Evolutionary conservation across 37 sponge, comb jelly and placozoan species (phyloP), one percentile per base, ranked within the genome.

Genomic region (Spongia lamella): DNA sequence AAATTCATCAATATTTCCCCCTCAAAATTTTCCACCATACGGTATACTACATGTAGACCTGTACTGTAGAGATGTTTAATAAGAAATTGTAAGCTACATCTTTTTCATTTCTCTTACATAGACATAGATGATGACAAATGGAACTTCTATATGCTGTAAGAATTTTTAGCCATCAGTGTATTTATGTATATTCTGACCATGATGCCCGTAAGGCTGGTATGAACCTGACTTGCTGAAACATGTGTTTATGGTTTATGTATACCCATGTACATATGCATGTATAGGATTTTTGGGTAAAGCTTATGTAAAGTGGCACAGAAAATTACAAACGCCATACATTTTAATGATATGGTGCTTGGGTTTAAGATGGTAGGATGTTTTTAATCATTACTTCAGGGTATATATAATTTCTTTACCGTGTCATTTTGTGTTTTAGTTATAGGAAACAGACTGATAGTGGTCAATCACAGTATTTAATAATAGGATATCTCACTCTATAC

Each of bases 111-210:
- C 59, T 20, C 21, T 0, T 52, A 31, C 5, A 25, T 53, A 92
- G 93, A 92, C 79, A 63, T 52, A 49, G 92, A 92, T 50, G 92
- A 92, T 78, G 86, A 84, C 14, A 88, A 89, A 55, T 92, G 93
- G 93, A 40, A 34, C 19, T 89, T 73, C 56, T 92, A 88, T 64
- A 27, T 92, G 4, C n/a, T 88, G 92, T 92, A 50, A 87, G 87
- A 59, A 49, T 0, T 4, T 20, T 21, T n/a, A n/a, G n/a, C n/a
- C n/a, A n/a, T n/a, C n/a, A n/a, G n/a, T n/a, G n/a, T n/a, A n/a
- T n/a, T n/a, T n/a, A n/a, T n/a, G n/a, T n/a, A n/a, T n/a, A n/a
- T n/a, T n/a, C n/a, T n/a, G n/a, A n/a, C n/a, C n/a, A n/a, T n/a
- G n/a, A n/a, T n/a, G n/a, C n/a, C n/a, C n/a, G n/a, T n/a, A n/a